Evolutionary conservation across 2,797 vertebrate species (phyloP), one percentile per base, ranked within the genome.

Genomic region (Euthynnus affinis): DNA sequence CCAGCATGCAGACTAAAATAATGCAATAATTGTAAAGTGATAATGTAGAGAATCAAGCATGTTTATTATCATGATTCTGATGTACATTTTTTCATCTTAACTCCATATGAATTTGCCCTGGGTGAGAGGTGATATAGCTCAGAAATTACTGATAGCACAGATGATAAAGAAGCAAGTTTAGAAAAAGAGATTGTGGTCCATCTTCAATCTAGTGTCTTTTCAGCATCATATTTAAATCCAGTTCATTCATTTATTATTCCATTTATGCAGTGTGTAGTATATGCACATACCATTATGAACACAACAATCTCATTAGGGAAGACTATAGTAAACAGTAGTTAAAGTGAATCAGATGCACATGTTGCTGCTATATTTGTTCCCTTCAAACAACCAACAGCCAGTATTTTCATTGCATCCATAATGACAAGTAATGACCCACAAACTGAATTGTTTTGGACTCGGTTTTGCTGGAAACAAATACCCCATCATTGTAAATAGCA

Each of bases 391-490:
- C 20, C 66, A 57, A 46, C 67, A 61, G 42, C 5, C 0, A 44
- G 25, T 64, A 32, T 57, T 52, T 23, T n/a, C 53, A 1, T 17
- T 32, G 15, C 32, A 20, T 27, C 18, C 25, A 32, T 32, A 32
- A 32, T 32, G 6, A 32, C 29, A 32, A 32, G 37, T 48, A 69
- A 82, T 56, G 57, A 76, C 48, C 12, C 6, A 34, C 29, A 67
- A 81, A 58, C 34, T 66, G 46, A 52, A 56, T 78, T 27, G 53
- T 74, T 83, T 49, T 66, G 55, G 29, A 44, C 63, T 44, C 49
- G 3, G 20, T 25, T 64, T 62, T 18, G 59, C 55, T 40, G 67
- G 72, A 69, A 64, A 82, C 49, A 44, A 20, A 20, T 37, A 22
- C 59, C 63, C 9, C 51, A 51, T 15, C 58, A 18, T 25, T 4